A percentile compares a stretch with the other conserved stretches of the same genome.
These are phyloP conservation scores for Drosophila siamana DNA, from an alignment of 2,888 invertebrate genomes.

Conservation along the genomic window DNA sequence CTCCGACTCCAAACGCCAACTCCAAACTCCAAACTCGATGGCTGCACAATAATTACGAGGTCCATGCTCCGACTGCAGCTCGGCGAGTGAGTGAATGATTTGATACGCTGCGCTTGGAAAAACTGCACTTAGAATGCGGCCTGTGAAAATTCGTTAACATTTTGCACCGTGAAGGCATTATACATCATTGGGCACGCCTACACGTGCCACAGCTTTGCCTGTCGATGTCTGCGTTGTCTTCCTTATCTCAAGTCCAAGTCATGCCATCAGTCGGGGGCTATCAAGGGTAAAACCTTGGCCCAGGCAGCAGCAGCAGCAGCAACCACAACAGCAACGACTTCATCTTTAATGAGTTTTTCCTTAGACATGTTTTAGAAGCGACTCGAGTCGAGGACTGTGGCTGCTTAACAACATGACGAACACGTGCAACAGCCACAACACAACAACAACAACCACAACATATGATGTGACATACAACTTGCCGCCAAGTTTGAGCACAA, in stretches of 20 bases:
- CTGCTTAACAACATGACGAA: constrained; percentile 24
- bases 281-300: constrained; percentile 72
- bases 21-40: too few species aligned
- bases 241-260: constrained; percentile 66
- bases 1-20: too few species aligned
- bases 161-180: constrained; percentile 75
- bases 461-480: constrained; percentile 17
- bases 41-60: too few species aligned
- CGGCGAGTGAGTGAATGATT: constrained; percentile 59
- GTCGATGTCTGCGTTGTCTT: constrained; percentile 9
- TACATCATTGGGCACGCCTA: constrained; percentile 72
- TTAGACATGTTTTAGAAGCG: constrained; percentile 13
- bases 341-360: constrained; percentile 72
- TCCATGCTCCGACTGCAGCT: not conserved
- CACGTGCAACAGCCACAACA: constrained; percentile 37
- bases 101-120: constrained; percentile 72
- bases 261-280: constrained; percentile 60
- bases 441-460: not conserved
- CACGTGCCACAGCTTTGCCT: constrained; percentile 53
- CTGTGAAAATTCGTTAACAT: constrained; percentile 72
- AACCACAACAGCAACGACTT: constrained; percentile 23
- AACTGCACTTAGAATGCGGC: constrained; percentile 68
- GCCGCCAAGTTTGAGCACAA: constrained; percentile 1
- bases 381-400: constrained; percentile 18
- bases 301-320: constrained; percentile 44